Conservation (phyloP, 2,888 invertebrate species). For the Oligia strigilis region DNA sequence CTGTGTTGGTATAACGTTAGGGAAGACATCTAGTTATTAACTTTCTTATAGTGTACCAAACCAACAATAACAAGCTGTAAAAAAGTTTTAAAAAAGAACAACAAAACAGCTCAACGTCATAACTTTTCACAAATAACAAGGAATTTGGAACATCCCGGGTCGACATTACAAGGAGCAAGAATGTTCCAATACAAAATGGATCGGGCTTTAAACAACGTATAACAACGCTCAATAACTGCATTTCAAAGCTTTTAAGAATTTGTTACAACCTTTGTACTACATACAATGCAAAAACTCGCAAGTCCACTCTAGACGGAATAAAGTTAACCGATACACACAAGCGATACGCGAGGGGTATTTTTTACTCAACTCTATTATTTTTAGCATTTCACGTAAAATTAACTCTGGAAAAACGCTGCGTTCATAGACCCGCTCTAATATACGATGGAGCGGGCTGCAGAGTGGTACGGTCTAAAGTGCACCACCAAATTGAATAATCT, state of each 20-base stretch:
- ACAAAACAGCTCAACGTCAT: not conserved
- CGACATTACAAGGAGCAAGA: not conserved
- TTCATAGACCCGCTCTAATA: constrained; percentile 71
- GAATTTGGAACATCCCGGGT: not conserved
- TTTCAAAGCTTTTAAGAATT: constrained; percentile 40
- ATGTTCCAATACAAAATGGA: constrained; percentile 20
- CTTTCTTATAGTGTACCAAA: not conserved
- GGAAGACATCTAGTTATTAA: not conserved
- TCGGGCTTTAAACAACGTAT: constrained; percentile 32
- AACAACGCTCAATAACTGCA: constrained; percentile 32
- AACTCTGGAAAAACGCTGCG: constrained; percentile 69
- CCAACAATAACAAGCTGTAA: not conserved
- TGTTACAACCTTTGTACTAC: constrained; percentile 34
- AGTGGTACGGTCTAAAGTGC: constrained; percentile 71
- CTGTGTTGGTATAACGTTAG: not conserved
- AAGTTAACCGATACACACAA: constrained; percentile 50
- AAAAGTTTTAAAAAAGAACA: not conserved
- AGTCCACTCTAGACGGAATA: constrained; percentile 60
- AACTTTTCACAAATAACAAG: not conserved
- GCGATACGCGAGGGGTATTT: constrained; percentile 56
- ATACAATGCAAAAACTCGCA: constrained; percentile 52
- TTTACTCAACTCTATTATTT: constrained; percentile 72
- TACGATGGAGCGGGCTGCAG: constrained; percentile 63
- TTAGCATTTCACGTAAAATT: constrained; percentile 69
- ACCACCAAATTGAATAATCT: constrained; percentile 83